Evolutionary conservation across 1,140 invertebrate genomes (phyloP), one percentile per base, ranked within the genome.

Genomic region (Megalopta genalis): DNA sequence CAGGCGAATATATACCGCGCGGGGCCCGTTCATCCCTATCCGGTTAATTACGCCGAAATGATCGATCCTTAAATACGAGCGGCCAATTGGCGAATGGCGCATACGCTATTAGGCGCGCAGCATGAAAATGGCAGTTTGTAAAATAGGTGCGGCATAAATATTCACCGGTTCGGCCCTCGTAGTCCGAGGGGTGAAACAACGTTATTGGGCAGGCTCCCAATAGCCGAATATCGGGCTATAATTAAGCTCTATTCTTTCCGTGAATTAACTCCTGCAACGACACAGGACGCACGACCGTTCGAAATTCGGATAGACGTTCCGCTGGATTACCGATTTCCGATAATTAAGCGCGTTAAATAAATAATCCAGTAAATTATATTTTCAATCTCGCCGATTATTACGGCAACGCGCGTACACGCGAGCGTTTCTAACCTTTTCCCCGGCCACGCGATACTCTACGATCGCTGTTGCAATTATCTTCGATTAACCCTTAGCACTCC

Each of bases 191-290:
- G 52, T 80, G 68, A 83, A 86, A 87, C 85, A 86, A 77, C 85
- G 85, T 86, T 86, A 86, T 85, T 86, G 86, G 85, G 84, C 85
- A 86, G 81, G 75, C 65, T 77, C 84, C 85, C 85, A 86, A 86
- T 83, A 86, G 42, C 86, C 64, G 77, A 74, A 76, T 85, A 85
- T 70, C 72, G 52, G 78, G 69, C 84, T 82, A 86, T 86, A 86
- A 86, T 86, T 86, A 85, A 86, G 83, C 85, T 74, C 83, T 83
- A 86, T 86, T 86, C 83, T 86, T 86, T 83, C 64, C 63, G 68
- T 52, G 69, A 85, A 86, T 86, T 86, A 85, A 82, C 81, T 70
- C 79, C 69, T 18, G 68, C 74, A 46, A 46, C 42, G 42, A 46
- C 59, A 70, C 62, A 59, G 18, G 0, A 60, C 69, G 57, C 25